Evolutionary conservation across 2,113 vertebrate genomes (phyloP).

Genomic region (Campylorhamphus procurvoides): DNA sequence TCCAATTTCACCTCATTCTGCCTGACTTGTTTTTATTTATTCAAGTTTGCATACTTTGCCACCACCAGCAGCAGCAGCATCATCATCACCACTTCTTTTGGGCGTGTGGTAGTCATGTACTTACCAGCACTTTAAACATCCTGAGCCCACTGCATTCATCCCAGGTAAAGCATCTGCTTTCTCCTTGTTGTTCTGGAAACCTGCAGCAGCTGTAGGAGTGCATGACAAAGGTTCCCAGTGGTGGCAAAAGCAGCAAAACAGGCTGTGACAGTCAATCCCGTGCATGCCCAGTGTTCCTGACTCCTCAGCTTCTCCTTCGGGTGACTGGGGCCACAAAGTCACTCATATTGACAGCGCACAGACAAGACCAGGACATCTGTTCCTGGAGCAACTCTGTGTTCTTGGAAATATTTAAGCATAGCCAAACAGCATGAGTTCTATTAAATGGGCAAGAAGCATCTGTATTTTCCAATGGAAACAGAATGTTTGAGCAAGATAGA

Average conservation of each 20-base stretch:
- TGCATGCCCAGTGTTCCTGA: no score
- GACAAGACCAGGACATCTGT: not conserved
- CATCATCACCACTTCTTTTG: not conserved
- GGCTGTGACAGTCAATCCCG: not conserved
- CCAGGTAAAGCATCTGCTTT: not conserved
- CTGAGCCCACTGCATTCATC: not conserved
- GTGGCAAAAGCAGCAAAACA: not conserved
- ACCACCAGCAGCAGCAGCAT: no score
- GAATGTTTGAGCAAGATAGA: not conserved
- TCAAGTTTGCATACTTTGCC: not conserved
- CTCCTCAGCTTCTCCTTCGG: not conserved
- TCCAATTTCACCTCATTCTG: not conserved
- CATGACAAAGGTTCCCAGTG: not conserved
- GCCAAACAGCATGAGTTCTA: not conserved
- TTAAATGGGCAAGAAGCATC: not conserved
- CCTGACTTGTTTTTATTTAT: not conserved
- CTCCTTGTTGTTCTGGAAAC: not conserved
- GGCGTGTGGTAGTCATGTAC: not conserved
- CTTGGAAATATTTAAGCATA: not conserved
- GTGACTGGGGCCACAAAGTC: not conserved
- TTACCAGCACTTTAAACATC: not conserved
- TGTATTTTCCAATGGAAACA: not conserved
- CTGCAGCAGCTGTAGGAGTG: not conserved
- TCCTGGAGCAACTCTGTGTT: not conserved
- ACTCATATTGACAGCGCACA: fast-evolving